Evolutionary conservation across 2,113 vertebrate species (phyloP).

Genomic region (Cyprinodon brontotheroides): DNA sequence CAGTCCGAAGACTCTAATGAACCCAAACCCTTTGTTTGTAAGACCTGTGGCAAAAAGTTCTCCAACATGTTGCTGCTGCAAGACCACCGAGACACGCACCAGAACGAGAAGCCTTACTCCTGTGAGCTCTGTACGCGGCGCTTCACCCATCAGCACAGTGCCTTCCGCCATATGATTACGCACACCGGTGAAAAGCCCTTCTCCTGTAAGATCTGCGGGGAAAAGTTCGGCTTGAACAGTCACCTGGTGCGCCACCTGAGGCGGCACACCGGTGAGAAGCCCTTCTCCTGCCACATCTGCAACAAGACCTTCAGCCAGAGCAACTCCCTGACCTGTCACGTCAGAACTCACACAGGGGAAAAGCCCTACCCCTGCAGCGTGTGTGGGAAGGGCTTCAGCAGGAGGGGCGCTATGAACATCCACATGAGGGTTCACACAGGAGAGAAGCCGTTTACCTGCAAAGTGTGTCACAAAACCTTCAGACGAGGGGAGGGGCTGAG

Average conservation of each 20-base stretch:
- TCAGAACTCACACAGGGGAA: background rate
- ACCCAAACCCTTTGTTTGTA: background rate
- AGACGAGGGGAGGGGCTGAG: background rate
- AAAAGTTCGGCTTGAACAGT: background rate
- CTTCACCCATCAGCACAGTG: background rate
- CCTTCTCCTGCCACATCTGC: background rate
- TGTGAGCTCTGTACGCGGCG: background rate
- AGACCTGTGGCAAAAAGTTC: background rate
- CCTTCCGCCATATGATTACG: constrained; percentile 3
- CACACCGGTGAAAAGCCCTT: constrained; percentile 1
- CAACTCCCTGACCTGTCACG: background rate
- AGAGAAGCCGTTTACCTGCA: background rate
- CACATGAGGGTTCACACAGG: background rate
- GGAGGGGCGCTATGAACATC: background rate
- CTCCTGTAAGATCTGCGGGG: background rate
- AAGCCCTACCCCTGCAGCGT: background rate
- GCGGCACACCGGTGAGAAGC: background rate
- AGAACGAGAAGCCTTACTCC: background rate
- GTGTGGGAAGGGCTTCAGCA: background rate
- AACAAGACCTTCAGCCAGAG: constrained; percentile 1
- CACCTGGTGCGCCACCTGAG: background rate
- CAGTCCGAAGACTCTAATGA: background rate
- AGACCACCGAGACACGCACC: background rate
- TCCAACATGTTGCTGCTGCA: background rate
- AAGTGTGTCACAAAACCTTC: background rate